Evolutionary conservation across 2,113 vertebrate genomes (phyloP).

Genomic region (Clarias gariepinus): DNA sequence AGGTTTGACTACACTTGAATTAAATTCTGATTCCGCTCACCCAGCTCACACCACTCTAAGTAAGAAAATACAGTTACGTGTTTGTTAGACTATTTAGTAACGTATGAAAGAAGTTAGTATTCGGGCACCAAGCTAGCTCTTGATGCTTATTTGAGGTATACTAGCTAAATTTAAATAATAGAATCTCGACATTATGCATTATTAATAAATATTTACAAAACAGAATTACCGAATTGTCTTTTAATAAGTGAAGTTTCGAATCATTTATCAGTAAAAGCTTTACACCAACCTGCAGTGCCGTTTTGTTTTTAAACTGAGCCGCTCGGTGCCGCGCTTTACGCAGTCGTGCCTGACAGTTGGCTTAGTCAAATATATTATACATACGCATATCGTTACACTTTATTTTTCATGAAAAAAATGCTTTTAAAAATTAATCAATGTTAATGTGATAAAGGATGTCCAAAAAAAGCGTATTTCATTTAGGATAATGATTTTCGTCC

Average conservation of each 20-base stretch:
- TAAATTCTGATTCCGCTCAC: neutral
- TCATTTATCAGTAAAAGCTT: neutral
- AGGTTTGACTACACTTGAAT: neutral
- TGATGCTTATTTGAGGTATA: neutral
- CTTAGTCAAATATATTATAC: neutral
- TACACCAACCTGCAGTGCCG: slow-evolving; percentile 4
- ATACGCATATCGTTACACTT: neutral
- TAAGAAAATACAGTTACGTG: neutral
- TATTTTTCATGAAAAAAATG: neutral
- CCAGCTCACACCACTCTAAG: neutral
- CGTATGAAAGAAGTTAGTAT: neutral
- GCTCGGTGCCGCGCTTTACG: slow-evolving; percentile 33
- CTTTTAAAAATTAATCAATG: neutral
- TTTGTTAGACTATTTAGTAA: too few relatives aligned
- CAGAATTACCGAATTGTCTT: too few relatives aligned
- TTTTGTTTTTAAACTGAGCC: slow-evolving; percentile 46
- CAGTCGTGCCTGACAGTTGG: neutral
- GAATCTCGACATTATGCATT: neutral
- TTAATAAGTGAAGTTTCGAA: neutral
- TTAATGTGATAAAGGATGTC: neutral
- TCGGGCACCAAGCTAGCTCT: too few relatives aligned
- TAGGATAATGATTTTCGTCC: too few relatives aligned
- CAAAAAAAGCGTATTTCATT: neutral
- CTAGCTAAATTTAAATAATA: neutral
- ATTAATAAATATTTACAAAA: neutral